Percentiles rank a stretch among this genome's conserved stretches.
Conservation (phyloP, 1,140 invertebrate species). For the Drosophila trapezifrons region DNA sequence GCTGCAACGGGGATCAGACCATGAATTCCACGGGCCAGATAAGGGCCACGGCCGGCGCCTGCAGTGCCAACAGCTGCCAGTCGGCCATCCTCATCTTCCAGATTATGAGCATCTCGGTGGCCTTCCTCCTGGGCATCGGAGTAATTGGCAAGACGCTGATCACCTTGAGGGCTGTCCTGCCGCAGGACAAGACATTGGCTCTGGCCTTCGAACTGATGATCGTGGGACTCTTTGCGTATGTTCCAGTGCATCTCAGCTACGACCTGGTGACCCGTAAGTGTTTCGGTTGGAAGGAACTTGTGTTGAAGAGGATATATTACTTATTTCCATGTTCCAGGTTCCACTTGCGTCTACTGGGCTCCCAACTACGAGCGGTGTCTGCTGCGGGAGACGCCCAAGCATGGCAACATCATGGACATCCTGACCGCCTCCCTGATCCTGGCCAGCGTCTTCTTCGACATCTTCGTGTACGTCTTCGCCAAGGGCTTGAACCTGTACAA, state of each 20-base stretch:
- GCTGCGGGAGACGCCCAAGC: slow-evolving; percentile 75
- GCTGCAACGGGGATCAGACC: slow-evolving; percentile 83
- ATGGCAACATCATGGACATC: slow-evolving; percentile 81
- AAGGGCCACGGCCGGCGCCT: slow-evolving; percentile 85
- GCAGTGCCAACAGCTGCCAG: slow-evolving; percentile 85
- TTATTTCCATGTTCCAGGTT: slow-evolving; percentile 61
- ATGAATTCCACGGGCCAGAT: slow-evolving; percentile 27
- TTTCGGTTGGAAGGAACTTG: too few relatives aligned
- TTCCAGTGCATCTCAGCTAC: slow-evolving; percentile 86
- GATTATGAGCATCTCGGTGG: slow-evolving; percentile 83
- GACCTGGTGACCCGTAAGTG: slow-evolving; percentile 84
- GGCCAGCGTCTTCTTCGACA: slow-evolving; percentile 76
- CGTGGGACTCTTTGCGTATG: slow-evolving; percentile 85
- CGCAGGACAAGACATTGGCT: slow-evolving; percentile 86
- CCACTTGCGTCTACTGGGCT: slow-evolving; percentile 82
- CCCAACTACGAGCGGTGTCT: slow-evolving; percentile 71
- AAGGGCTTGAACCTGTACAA: slow-evolving; percentile 79
- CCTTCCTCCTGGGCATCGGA: slow-evolving; percentile 84
- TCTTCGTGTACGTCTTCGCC: slow-evolving; percentile 71
- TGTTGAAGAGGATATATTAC: too few relatives aligned
- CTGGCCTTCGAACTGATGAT: slow-evolving; percentile 86
- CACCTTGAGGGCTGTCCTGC: slow-evolving; percentile 85
- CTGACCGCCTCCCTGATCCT: slow-evolving; percentile 71
- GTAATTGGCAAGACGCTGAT: slow-evolving; percentile 86
- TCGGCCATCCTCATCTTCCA: slow-evolving; percentile 86